Evolutionary conservation across 2,113 vertebrate species (phyloP).

Genomic region (Dicentrarchus labrax): DNA sequence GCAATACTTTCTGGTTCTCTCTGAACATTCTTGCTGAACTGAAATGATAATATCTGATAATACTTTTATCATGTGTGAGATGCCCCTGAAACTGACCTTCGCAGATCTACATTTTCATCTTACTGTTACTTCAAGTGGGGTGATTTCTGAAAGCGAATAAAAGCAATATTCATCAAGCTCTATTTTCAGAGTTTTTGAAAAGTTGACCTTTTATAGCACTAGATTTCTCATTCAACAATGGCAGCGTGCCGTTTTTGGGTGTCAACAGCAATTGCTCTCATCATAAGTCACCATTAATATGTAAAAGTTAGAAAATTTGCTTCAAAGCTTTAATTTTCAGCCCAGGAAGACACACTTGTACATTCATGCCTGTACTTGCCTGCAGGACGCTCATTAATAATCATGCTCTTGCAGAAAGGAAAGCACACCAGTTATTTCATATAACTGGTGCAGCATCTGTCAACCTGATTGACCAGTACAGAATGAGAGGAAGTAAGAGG

Average conservation of each 20-base stretch:
- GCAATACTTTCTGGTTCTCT: background rate
- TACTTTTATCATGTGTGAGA: background rate
- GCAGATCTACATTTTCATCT: slow-evolving; percentile 38
- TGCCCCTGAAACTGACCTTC: slow-evolving; percentile 10
- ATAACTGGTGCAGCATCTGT: slow-evolving; percentile 18
- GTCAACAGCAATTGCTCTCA: slow-evolving; percentile 33
- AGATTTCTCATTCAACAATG: slow-evolving; percentile 12
- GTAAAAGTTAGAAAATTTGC: slow-evolving; percentile 26
- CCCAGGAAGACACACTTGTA: slow-evolving; percentile 24
- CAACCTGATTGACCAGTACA: slow-evolving; percentile 21
- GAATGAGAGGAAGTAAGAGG: background rate
- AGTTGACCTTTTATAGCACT: slow-evolving; percentile 16
- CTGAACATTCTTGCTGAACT: background rate
- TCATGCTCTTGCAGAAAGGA: slow-evolving; percentile 6
- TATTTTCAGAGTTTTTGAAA: slow-evolving; percentile 1
- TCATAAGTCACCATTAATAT: slow-evolving; percentile 38
- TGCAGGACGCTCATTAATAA: slow-evolving; percentile 42
- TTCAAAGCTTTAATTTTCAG: slow-evolving; percentile 44
- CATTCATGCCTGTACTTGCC: slow-evolving; percentile 31
- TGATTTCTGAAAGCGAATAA: slow-evolving; percentile 11
- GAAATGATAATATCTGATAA: slow-evolving; percentile 1
- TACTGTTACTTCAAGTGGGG: background rate
- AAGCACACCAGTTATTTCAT: slow-evolving; percentile 25
- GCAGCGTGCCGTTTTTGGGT: background rate
- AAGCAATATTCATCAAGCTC: slow-evolving; percentile 12